These are phyloP conservation scores for Brachionus sp. DNA, from an alignment of 1,140 invertebrate species.

Conservation along the genomic window DNA sequence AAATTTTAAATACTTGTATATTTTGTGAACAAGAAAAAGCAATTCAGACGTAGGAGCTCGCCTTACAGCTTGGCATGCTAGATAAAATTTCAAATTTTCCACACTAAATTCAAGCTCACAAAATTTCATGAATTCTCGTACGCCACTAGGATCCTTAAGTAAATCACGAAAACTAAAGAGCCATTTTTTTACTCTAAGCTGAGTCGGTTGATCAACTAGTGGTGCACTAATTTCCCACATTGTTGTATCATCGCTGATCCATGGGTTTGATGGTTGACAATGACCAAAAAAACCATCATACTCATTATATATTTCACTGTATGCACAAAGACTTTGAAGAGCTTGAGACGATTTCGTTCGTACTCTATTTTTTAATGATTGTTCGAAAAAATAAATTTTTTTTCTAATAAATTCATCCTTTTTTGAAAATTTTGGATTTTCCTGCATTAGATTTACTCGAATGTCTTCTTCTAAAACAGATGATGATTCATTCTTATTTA, in stretches of 20 bases:
- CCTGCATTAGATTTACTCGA: neutral
- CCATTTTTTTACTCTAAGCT: conserved; percentile 85
- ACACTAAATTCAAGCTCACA: conserved; percentile 96
- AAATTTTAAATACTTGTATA: conserved; percentile 21
- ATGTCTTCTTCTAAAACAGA: conserved; percentile 43
- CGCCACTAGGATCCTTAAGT: conserved; percentile 85
- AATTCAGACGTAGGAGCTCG: conserved; percentile 17
- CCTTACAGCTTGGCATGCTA: neutral
- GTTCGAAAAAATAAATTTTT: conserved; percentile 27
- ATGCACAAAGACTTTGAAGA: conserved; percentile 34
- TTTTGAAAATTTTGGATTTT: neutral
- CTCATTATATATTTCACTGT: conserved; percentile 63
- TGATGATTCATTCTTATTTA: neutral
- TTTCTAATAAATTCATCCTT: conserved; percentile 21
- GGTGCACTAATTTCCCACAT: conserved; percentile 76
- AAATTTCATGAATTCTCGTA: conserved; percentile 91
- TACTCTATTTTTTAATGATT: conserved; percentile 27
- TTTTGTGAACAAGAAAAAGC: neutral
- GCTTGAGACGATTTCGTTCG: conserved; percentile 43
- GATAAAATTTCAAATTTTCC: conserved; percentile 82
- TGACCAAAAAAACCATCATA: conserved; percentile 57
- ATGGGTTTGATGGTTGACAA: conserved; percentile 79
- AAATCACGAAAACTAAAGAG: conserved; percentile 90
- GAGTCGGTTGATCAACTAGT: conserved; percentile 47
- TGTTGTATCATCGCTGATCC: conserved; percentile 89